A percentile compares a stretch with the other conserved stretches of the same genome.
Conservation (phyloP, 2,888 invertebrate species). For the Chrysolina americana region DNA sequence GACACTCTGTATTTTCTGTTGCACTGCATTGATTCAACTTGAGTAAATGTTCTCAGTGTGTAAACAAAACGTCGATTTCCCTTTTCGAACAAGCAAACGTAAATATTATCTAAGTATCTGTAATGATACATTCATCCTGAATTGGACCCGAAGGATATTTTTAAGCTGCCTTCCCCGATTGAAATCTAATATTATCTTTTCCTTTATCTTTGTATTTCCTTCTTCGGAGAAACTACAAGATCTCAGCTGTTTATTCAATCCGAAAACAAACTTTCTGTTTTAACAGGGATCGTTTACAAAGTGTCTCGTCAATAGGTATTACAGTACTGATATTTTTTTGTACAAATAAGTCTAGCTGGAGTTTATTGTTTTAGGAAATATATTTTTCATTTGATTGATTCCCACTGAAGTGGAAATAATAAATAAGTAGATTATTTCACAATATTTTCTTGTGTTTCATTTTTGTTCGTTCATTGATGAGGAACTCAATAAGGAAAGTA, state of each 20-base stretch:
- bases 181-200: slow-evolving; percentile 19
- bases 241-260: neutral
- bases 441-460: no score
- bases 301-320: neutral
- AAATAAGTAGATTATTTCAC: no score
- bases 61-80: slow-evolving; percentile 1
- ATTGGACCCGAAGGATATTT: slow-evolving; percentile 7
- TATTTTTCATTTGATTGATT: no score
- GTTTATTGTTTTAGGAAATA: no score
- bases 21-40: neutral
- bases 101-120: slow-evolving; percentile 15
- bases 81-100: neutral
- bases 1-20: no score
- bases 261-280: neutral
- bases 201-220: slow-evolving; percentile 7
- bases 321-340: neutral
- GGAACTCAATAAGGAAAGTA: no score
- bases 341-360: no score
- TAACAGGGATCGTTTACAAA: neutral
- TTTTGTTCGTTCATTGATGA: no score
- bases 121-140: slow-evolving; percentile 20
- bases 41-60: neutral
- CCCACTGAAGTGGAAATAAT: no score
- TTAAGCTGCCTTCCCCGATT: neutral
- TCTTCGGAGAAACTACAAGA: neutral